Conservation (phyloP, 2,888 invertebrate genomes). For the Serripes groenlandicus region DNA sequence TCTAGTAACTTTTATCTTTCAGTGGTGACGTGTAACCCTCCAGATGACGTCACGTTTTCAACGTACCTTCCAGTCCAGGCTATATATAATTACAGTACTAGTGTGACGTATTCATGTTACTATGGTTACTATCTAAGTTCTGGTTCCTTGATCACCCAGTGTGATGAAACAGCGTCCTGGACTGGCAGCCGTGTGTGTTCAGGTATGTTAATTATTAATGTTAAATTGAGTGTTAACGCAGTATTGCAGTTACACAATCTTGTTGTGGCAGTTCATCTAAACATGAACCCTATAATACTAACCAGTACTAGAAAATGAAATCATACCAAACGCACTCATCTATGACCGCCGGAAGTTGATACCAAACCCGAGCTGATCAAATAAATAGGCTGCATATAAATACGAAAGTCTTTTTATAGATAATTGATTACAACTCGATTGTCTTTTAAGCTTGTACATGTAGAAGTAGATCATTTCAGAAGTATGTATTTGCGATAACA, state of each 20-base stretch:
- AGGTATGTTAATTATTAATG: constrained; percentile 23
- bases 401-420: too few relatives aligned
- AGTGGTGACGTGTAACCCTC: constrained; percentile 36
- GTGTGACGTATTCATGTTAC: constrained; percentile 46
- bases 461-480: background rate
- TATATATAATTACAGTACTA: constrained; percentile 36
- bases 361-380: too few relatives aligned
- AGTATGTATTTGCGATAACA: background rate
- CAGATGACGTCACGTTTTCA: constrained; percentile 19
- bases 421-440: too few relatives aligned
- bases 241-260: too few relatives aligned
- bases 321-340: too few relatives aligned
- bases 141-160: constrained; percentile 40
- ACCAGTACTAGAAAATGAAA: too few relatives aligned
- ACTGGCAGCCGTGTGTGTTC: constrained; percentile 30
- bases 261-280: too few relatives aligned
- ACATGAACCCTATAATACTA: too few relatives aligned
- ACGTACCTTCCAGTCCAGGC: constrained; percentile 19
- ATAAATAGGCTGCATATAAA: too few relatives aligned
- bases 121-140: constrained; percentile 39
- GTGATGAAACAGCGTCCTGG: constrained; percentile 36
- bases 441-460: background rate
- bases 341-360: too few relatives aligned
- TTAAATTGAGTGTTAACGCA: too few relatives aligned
- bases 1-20: too few relatives aligned